A percentile compares a stretch with the other conserved stretches of the same genome.
These are phyloP conservation scores for Adrianichthys oophorus DNA, from an alignment of 2,797 vertebrate genomes.

Conservation along the genomic window DNA sequence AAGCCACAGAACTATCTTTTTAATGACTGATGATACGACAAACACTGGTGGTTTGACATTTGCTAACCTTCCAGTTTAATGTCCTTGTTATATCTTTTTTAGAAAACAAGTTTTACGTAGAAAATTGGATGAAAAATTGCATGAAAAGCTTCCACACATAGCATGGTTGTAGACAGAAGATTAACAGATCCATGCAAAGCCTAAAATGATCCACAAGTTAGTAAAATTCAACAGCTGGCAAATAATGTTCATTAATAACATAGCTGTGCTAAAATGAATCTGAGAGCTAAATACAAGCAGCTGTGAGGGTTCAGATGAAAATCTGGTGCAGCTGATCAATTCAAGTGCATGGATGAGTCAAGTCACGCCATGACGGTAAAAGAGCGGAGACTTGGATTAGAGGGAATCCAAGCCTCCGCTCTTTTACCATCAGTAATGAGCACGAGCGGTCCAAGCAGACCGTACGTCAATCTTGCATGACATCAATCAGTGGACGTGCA, in stretches of 20 bases:
- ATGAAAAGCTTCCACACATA: no score
- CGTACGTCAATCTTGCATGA: conserved; percentile 3
- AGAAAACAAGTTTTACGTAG: no score
- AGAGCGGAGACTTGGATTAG: conserved; percentile 33
- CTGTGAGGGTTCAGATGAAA: conserved; percentile 31
- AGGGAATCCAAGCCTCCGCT: no score
- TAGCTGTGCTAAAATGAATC: not conserved
- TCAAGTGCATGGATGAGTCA: conserved; percentile 39
- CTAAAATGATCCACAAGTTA: no score
- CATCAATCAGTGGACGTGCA: conserved; percentile 3
- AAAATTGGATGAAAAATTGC: no score
- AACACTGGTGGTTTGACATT: conserved; percentile 20
- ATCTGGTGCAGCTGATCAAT: conserved; percentile 56
- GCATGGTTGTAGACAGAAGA: no score
- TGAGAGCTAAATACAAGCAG: not conserved
- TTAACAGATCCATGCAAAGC: no score
- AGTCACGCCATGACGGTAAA: conserved; percentile 35
- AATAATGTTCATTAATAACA: not conserved
- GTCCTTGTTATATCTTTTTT: no score
- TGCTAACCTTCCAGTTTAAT: not conserved
- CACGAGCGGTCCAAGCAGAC: conserved; percentile 31
- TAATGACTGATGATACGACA: conserved; percentile 39
- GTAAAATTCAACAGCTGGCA: no score
- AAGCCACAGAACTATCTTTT: conserved; percentile 45
- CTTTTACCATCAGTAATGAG: conserved; percentile 55